A percentile compares a stretch with the other conserved stretches of the same genome.
Evolutionary conservation across 2,113 vertebrate species (phyloP).

Genomic region (Alectura lathami): DNA sequence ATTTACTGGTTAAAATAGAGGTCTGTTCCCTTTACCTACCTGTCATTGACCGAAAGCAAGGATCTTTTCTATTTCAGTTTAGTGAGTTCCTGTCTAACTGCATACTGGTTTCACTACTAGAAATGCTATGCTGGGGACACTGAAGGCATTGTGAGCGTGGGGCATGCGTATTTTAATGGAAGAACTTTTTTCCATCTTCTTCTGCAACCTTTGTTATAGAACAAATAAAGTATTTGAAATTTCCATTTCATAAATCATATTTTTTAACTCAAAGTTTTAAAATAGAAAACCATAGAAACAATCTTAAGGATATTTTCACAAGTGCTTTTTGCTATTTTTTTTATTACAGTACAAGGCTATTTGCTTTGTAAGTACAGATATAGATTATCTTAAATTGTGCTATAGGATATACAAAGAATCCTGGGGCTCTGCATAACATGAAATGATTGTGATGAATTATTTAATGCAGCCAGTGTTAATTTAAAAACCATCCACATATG

Average conservation of each 20-base stretch:
- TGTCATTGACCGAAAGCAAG: not conserved
- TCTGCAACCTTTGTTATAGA: not conserved
- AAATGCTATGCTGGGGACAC: not conserved
- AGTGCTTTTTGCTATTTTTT: not conserved
- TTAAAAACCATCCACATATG: not conserved
- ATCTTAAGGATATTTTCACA: not conserved
- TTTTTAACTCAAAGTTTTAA: not conserved
- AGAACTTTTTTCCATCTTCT: not conserved
- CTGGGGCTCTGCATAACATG: not conserved
- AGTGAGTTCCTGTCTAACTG: not conserved
- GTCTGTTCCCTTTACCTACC: not conserved
- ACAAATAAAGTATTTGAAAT: not conserved
- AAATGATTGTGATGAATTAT: not conserved
- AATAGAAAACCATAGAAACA: not conserved
- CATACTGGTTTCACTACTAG: not conserved
- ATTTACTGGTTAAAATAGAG: not conserved
- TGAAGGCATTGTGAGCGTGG: not conserved
- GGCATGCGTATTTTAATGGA: not conserved
- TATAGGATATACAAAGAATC: not conserved
- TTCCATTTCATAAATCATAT: not conserved
- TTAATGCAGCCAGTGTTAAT: not conserved
- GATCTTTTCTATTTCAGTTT: not conserved
- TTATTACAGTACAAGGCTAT: not conserved
- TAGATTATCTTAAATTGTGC: not conserved
- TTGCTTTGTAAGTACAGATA: not conserved